Evolutionary conservation across 2,888 invertebrate species (phyloP), one percentile per base, ranked within the genome.

Genomic region (Meta bourneti): DNA sequence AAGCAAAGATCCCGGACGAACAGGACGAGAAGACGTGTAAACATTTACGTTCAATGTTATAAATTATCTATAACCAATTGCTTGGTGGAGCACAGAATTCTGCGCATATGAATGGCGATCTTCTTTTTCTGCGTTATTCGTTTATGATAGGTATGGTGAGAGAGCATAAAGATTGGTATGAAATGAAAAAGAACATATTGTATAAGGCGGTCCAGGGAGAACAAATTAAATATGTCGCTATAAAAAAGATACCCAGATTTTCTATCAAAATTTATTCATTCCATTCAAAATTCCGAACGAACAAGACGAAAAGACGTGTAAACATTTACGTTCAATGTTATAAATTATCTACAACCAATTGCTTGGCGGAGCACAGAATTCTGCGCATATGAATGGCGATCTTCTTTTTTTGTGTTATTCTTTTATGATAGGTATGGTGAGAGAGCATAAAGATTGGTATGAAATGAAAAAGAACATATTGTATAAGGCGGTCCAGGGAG

Each of bases 11-110:
- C 54, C 19, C 78, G 61, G 71, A 79, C 71, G 84, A 61, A 72
- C 11, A 34, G 61, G n/a, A 71, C 51, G 19, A 48, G 72, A 74
- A 61, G 71, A 71, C 51, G 84, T 72, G 84, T 84, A 84, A 84
- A 84, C 84, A 90, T 84, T 90, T 84, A 72, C 85, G 84, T 90
- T 80, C 78, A 80, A 84, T 85, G 84, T 90, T 72, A 90, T 90
- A 90, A 90, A 79, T 84, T 84, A 79, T 90, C 78, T 84, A 85
- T 79, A 20, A 13, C 8, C 71, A 78, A 89, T 77, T 72, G 61
- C 79, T 19, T 72, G 52, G 51, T 54, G 87, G 72, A 16, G 52
- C 19, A 71, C 54, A 70, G 7, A 7, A 7, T 19, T 5, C 6
- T 16, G 49, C n/a, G 11, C 8, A 70, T 9, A 81, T 48, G 49